These are phyloP conservation scores for Stigmatopora argus DNA, from an alignment of 2,113 vertebrate genomes.

Conservation along the genomic window DNA sequence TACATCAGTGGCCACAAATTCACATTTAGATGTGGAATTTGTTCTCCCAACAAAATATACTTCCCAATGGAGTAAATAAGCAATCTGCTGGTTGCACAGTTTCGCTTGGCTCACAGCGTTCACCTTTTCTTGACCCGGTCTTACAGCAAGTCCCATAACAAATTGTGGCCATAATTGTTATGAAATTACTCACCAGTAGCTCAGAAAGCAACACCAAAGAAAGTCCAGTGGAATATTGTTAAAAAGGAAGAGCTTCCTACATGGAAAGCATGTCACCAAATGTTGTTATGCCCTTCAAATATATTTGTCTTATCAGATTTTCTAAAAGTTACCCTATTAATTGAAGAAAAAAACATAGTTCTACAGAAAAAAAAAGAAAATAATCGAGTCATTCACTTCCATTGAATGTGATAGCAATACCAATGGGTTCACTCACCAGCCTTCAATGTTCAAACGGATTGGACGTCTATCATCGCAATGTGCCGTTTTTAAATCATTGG, in stretches of 20 bases:
- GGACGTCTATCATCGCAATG: no score
- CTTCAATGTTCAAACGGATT: no score
- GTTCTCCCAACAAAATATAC: slow-evolving; percentile 20
- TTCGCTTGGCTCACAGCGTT: slow-evolving; percentile 9
- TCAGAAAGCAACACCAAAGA: neutral
- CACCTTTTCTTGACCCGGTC: neutral
- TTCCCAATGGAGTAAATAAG: slow-evolving; percentile 32
- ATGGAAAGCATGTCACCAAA: neutral
- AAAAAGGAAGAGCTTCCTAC: neutral
- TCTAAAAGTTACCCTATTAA: neutral
- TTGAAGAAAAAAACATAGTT: neutral
- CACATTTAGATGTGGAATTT: slow-evolving; percentile 25
- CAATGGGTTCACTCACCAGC: no score
- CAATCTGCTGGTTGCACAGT: slow-evolving; percentile 41
- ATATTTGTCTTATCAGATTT: neutral
- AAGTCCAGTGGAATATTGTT: neutral
- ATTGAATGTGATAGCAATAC: no score
- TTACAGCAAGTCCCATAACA: neutral
- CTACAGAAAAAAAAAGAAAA: no score
- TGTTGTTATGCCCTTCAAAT: neutral
- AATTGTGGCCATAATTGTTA: neutral
- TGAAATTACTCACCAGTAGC: neutral
- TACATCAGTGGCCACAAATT: slow-evolving; percentile 36
- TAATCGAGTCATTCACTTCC: no score
- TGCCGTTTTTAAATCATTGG: neutral